A percentile compares a stretch with the other conserved stretches of the same genome.
Evolutionary conservation across 2,888 invertebrate genomes (phyloP).

Genomic region (Odontocolon sp.): DNA sequence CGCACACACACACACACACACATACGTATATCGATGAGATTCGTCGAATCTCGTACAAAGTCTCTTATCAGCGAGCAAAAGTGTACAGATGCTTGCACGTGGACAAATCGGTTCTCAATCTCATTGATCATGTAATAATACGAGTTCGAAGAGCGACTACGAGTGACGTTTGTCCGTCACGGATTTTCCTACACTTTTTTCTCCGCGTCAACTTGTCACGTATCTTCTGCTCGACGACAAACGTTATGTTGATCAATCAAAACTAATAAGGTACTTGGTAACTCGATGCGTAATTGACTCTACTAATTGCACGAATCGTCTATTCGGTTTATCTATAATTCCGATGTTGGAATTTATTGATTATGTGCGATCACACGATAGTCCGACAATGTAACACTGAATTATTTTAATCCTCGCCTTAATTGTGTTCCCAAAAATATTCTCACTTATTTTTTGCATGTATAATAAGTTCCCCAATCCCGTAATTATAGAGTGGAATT

Average conservation of each 20-base stretch:
- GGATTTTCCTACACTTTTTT: not conserved
- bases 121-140: not conserved
- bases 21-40: too few species aligned
- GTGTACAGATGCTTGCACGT: too few species aligned
- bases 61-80: too few species aligned
- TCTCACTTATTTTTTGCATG: too few species aligned
- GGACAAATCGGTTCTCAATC: too few species aligned
- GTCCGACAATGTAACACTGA: too few species aligned
- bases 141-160: not conserved
- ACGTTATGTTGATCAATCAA: conserved; percentile 9
- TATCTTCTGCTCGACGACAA: not conserved
- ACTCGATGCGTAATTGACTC: not conserved
- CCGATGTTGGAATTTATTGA: not conserved
- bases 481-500: not conserved
- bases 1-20: too few species aligned
- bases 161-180: not conserved
- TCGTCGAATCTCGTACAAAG: too few species aligned
- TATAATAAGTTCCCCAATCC: too few species aligned
- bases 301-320: conserved; percentile 17
- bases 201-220: not conserved
- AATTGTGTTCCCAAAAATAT: too few species aligned
- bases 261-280: conserved; percentile 13
- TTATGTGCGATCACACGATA: not conserved
- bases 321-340: not conserved
- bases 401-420: too few species aligned